Conservation (phyloP, 2,113 vertebrate genomes). For the Scartelaos histophorus region DNA sequence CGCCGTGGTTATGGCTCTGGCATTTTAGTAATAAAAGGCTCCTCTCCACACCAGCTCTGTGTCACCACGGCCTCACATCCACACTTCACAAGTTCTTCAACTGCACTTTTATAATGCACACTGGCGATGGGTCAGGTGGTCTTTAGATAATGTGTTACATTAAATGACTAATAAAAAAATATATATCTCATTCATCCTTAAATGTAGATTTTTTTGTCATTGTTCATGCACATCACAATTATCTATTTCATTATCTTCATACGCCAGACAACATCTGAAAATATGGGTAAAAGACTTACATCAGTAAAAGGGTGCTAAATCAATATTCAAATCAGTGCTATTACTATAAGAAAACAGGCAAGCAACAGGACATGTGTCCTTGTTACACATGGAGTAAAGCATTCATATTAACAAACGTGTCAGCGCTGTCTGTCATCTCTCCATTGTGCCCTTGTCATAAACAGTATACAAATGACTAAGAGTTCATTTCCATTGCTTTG, state of each 20-base stretch:
- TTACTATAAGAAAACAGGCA: background rate
- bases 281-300: background rate
- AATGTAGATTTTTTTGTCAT: too few relatives aligned
- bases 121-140: background rate
- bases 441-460: slow-evolving; percentile 20
- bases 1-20: slow-evolving; percentile 38
- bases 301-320: background rate
- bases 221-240: too few relatives aligned
- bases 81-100: slow-evolving; percentile 10
- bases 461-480: background rate
- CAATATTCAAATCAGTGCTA: background rate
- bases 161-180: too few relatives aligned
- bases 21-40: slow-evolving; percentile 45
- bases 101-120: slow-evolving; percentile 8
- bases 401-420: slow-evolving; percentile 4
- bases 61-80: slow-evolving; percentile 33
- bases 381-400: background rate
- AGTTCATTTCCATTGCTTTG: slow-evolving; percentile 16
- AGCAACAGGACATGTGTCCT: background rate
- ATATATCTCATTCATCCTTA: too few relatives aligned
- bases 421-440: background rate
- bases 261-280: background rate
- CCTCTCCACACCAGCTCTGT: slow-evolving; percentile 2
- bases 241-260: too few relatives aligned
- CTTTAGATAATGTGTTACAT: background rate